phyloP scores from a whole-genome alignment of 2,797 vertebrate genomes.

The Acrossocheilus wenchowensis region DNA sequence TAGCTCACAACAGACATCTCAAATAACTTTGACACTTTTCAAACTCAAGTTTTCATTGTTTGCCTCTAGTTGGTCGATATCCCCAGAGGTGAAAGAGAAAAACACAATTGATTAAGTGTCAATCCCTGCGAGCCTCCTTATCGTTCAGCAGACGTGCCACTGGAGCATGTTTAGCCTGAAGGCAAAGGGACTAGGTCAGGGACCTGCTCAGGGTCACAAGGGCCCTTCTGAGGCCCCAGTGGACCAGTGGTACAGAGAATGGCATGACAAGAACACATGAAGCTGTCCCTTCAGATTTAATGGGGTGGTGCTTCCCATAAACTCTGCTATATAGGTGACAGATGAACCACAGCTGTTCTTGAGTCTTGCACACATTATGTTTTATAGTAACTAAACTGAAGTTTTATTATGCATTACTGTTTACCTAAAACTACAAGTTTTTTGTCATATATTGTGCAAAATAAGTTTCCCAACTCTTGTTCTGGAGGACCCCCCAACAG shows the following conservation, averaged over 20 bases:
- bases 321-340: constrained; percentile 37
- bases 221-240: constrained; percentile 46
- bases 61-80: constrained; percentile 33
- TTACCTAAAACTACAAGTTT: not conserved
- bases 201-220: constrained; percentile 47
- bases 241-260: constrained; percentile 49
- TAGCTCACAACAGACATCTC: not conserved
- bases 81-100: constrained; percentile 57
- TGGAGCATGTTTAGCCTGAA: constrained; percentile 53
- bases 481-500: not conserved
- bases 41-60: constrained; percentile 35
- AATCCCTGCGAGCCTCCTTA: constrained; percentile 58
- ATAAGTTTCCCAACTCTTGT: not conserved
- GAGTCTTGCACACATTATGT: not conserved
- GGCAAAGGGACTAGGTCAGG: constrained; percentile 49
- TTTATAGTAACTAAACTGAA: not conserved
- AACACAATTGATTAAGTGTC: constrained; percentile 58
- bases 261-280: not conserved
- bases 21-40: constrained; percentile 6
- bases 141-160: constrained; percentile 52
- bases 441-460: not conserved
- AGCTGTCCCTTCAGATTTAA: constrained; percentile 25
- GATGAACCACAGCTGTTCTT: constrained; percentile 56
- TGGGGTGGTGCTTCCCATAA: constrained; percentile 12
- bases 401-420: not conserved